phyloP scores from a whole-genome alignment of 2,113 vertebrate genomes.

The Synodontis membranacea region DNA sequence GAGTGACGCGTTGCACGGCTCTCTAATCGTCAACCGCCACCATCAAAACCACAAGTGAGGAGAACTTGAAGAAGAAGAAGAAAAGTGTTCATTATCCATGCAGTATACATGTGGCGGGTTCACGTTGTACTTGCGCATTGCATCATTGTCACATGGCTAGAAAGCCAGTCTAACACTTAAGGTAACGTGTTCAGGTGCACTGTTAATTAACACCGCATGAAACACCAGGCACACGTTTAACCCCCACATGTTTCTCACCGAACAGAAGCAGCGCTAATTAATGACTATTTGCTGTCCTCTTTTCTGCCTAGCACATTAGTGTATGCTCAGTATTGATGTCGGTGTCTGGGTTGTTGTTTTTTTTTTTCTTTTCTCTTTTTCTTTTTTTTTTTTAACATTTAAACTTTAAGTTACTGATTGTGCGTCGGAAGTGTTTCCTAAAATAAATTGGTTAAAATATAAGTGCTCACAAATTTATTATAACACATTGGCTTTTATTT shows the following conservation, averaged over 20 bases:
- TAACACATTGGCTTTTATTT: background rate
- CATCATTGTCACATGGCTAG: background rate
- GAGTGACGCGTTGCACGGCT: background rate
- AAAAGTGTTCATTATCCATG: background rate
- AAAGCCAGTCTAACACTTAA: background rate
- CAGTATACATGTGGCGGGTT: background rate
- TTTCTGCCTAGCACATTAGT: background rate
- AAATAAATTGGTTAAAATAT: no score
- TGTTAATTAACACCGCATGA: conserved; percentile 5
- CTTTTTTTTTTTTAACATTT: background rate
- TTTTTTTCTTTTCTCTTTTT: background rate
- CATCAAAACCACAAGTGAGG: background rate
- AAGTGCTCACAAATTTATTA: background rate
- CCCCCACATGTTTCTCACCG: background rate
- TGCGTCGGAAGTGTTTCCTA: background rate
- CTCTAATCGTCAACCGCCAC: background rate
- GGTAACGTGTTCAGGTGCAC: background rate
- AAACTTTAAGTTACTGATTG: background rate
- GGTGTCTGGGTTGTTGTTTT: background rate
- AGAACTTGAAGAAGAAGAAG: background rate
- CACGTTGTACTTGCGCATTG: background rate
- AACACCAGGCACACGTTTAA: background rate
- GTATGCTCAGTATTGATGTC: background rate
- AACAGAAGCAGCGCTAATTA: conserved; percentile 15
- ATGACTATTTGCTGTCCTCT: conserved; percentile 2